Evolutionary conservation across 2,888 invertebrate species (phyloP).

Genomic region (Torymus tubicola): DNA sequence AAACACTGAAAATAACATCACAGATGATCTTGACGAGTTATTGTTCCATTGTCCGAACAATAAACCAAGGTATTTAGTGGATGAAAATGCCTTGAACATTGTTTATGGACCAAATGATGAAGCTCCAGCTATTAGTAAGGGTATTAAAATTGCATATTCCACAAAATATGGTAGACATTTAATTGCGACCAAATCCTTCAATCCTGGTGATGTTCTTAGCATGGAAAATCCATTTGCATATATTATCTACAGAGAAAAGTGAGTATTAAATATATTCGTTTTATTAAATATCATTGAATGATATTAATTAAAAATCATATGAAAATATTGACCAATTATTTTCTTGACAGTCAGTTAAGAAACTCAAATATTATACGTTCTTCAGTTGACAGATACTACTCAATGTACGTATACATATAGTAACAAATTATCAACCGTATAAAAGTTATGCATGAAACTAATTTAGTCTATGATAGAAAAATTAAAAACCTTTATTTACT

Average conservation of each 20-base stretch:
- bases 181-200: constrained; percentile 69
- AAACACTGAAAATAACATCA: not conserved
- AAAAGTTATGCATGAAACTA: no score
- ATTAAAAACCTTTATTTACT: no score
- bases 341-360: no score
- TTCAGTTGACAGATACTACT: no score
- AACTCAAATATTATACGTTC: no score
- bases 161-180: constrained; percentile 72
- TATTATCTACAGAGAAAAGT: constrained; percentile 72
- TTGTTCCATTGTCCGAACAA: not conserved
- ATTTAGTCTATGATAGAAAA: no score
- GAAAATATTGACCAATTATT: no score
- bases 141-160: constrained; percentile 67
- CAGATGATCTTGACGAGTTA: constrained; percentile 17
- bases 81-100: constrained; percentile 24
- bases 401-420: no score
- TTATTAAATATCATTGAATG: no score
- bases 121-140: constrained; percentile 68
- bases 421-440: no score
- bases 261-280: constrained; percentile 35
- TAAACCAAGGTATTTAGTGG: constrained; percentile 34
- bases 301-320: no score
- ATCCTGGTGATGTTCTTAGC: constrained; percentile 72
- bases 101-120: constrained; percentile 64
- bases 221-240: constrained; percentile 71